These are phyloP conservation scores for Chrysocyon brachyurus DNA, from an alignment of 2,797 vertebrate genomes.

Conservation along the genomic window DNA sequence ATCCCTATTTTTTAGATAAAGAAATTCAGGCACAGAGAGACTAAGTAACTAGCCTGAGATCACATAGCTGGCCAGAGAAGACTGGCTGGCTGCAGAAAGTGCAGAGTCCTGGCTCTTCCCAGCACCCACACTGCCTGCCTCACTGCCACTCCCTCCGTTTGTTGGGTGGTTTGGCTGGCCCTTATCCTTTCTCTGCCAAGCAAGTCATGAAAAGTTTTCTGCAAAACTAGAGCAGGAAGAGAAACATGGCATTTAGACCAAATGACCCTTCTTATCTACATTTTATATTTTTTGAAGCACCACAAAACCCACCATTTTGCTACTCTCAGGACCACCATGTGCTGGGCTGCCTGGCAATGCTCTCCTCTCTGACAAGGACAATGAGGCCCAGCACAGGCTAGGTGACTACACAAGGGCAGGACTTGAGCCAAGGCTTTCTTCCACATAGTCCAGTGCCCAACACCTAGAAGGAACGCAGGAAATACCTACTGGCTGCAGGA, in stretches of 20 bases:
- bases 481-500: neutral
- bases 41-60: neutral
- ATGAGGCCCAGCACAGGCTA: neutral
- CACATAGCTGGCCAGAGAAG: neutral
- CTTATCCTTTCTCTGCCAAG: neutral
- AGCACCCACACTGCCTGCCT: neutral
- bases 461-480: neutral
- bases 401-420: neutral
- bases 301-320: neutral
- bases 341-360: neutral
- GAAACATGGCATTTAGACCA: neutral
- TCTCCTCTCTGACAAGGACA: neutral
- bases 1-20: slow-evolving; percentile 8
- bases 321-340: neutral
- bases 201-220: neutral
- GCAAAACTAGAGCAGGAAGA: slow-evolving; percentile 8
- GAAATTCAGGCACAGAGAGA: neutral
- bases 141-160: neutral
- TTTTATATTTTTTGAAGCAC: neutral
- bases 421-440: neutral
- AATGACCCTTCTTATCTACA: neutral
- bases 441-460: neutral
- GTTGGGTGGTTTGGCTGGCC: neutral
- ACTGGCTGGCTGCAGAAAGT: neutral
- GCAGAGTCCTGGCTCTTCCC: neutral